These are phyloP conservation scores for Acrossocheilus fasciatus DNA, from an alignment of 2,797 vertebrate genomes.

Conservation along the genomic window DNA sequence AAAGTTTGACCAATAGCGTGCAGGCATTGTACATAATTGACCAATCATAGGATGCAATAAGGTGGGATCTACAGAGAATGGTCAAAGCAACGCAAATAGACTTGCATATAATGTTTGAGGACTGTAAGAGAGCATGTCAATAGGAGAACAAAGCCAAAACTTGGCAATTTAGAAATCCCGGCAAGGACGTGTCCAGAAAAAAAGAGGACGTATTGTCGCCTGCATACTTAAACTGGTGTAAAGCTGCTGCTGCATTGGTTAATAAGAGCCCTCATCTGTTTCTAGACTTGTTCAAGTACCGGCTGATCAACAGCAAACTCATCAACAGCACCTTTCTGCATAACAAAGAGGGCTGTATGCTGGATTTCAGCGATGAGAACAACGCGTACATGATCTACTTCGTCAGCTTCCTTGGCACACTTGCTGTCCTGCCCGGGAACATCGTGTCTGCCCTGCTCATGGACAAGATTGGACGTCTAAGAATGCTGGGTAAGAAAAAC, in stretches of 20 bases:
- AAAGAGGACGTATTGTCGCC: background rate
- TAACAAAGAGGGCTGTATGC: constrained; percentile 96
- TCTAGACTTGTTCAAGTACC: constrained; percentile 93
- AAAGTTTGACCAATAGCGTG: background rate
- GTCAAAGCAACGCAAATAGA: background rate
- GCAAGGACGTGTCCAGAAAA: background rate
- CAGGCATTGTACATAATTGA: background rate
- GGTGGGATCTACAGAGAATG: background rate
- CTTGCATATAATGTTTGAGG: background rate
- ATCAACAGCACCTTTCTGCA: constrained; percentile 96
- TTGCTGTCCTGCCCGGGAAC: constrained; percentile 95
- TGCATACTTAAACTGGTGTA: background rate
- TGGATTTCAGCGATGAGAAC: constrained; percentile 94
- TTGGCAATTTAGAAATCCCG: background rate
- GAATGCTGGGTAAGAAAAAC: constrained; percentile 89
- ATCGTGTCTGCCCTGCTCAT: constrained; percentile 96
- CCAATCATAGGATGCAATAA: background rate
- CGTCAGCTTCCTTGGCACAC: constrained; percentile 94
- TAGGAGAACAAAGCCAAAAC: background rate
- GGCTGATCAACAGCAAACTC: constrained; percentile 90
- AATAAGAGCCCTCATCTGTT: constrained; percentile 1
- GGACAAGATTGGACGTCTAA: constrained; percentile 96
- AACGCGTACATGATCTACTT: constrained; percentile 99
- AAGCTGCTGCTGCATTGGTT: background rate
- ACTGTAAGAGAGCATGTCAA: background rate